Evolutionary conservation across 2,113 vertebrate species (phyloP), one percentile per base, ranked within the genome.

Genomic region (Lampris megalopsis): DNA sequence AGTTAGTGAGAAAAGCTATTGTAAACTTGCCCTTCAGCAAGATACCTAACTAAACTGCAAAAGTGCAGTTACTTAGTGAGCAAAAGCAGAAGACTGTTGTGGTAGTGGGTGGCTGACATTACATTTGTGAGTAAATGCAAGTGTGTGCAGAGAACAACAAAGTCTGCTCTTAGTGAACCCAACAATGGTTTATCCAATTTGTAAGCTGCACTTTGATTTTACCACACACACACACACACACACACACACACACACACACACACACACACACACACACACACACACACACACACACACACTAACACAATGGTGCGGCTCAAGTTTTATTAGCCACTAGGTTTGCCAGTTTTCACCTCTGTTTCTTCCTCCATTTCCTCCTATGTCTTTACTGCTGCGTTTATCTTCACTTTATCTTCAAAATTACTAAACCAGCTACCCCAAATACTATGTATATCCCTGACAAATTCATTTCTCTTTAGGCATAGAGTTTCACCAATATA

Each of bases 131-230:
- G 24, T 24, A 24, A 24, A 24, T 24, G 24, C 24, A 80, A 73
- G 74, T 65, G 68, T 84, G 78, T 80, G 62, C 65, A 48, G 63
- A 50, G 71, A 42, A 66, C 47, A 79, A 64, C 47, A 60, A 52
- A 8, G 54, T 45, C 68, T 3, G 59, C 68, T 73, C 63, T 67
- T 35, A 65, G 74, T 53, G 50, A 38, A 57, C 61, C 72, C 36
- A 56, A 53, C 47, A 63, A n/a, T 52, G 42, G 1, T 59, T 56
- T 82, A 62, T 71, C 57, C 4, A 61, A 72, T 69, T 70, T 50
- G 68, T 73, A 75, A 13, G 67, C 63, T 37, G 64, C 5, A 37
- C 58, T 75, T 76, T 0, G 43, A 67, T 73, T 68, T 79, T 81
- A 81, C 61, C 52, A 56, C 59, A 49, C 10, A 52, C 40, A 50